Conservation (phyloP, 2,797 vertebrate species). For the Bryconaethiops microstoma region DNA sequence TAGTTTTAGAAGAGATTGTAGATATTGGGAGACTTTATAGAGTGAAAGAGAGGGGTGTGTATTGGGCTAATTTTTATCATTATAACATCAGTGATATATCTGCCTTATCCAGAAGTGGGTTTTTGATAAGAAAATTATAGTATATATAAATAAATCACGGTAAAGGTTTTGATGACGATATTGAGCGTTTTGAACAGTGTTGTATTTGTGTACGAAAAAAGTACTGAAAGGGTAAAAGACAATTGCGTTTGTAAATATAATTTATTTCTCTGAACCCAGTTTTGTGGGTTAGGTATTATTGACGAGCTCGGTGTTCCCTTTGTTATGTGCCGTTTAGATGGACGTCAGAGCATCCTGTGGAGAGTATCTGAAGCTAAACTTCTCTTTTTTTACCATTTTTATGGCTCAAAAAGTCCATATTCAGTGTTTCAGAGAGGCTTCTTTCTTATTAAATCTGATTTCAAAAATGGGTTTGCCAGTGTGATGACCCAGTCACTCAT, state of each 20-base stretch:
- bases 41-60: conserved; percentile 36
- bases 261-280: conserved; percentile 74
- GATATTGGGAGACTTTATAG: conserved; percentile 52
- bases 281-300: conserved; percentile 67
- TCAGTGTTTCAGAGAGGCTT: conserved; percentile 40
- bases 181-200: conserved; percentile 55
- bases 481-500: conserved; percentile 36
- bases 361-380: conserved; percentile 46
- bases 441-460: conserved; percentile 33
- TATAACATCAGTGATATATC: conserved; percentile 53
- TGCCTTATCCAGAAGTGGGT: conserved; percentile 64
- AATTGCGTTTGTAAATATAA: conserved; percentile 78
- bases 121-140: conserved; percentile 70
- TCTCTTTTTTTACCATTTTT: conserved; percentile 45
- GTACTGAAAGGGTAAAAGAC: conserved; percentile 56
- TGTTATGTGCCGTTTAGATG: conserved; percentile 61
- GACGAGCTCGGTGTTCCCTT: conserved; percentile 59
- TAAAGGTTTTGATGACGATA: conserved; percentile 62
- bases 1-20: conserved; percentile 52
- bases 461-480: conserved; percentile 27
- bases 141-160: conserved; percentile 55
- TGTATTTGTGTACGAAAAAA: conserved; percentile 62
- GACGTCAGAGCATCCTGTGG: conserved; percentile 60
- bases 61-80: conserved; percentile 52
- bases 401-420: conserved; percentile 33